A percentile compares a stretch with the other conserved stretches of the same genome.
These are phyloP conservation scores for Dermolepida albohirtum DNA, from an alignment of 2,888 invertebrate species.

Conservation along the genomic window DNA sequence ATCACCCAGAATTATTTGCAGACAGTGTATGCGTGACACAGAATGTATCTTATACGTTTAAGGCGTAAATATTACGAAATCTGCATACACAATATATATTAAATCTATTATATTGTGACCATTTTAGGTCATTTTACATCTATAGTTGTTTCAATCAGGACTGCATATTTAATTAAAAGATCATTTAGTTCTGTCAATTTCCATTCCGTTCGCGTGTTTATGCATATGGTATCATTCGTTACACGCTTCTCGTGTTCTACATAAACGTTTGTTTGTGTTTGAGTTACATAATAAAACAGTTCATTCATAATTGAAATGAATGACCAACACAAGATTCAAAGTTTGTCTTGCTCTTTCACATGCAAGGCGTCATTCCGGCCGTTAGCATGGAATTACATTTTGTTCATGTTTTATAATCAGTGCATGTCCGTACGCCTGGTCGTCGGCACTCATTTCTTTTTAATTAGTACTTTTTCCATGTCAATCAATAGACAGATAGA, in stretches of 20 bases:
- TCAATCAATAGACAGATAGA: constrained; percentile 5
- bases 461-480: constrained; percentile 18
- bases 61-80: too few relatives aligned
- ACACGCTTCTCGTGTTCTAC: constrained; percentile 6
- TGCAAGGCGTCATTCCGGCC: constrained; percentile 26
- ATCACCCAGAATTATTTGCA: too few relatives aligned
- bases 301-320: constrained; percentile 22
- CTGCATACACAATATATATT: too few relatives aligned
- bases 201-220: too few relatives aligned
- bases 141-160: too few relatives aligned
- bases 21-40: too few relatives aligned
- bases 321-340: not conserved
- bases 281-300: constrained; percentile 27
- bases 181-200: too few relatives aligned
- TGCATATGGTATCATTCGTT: constrained; percentile 15
- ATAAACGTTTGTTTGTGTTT: constrained; percentile 18
- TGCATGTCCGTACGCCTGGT: constrained; percentile 23
- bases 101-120: too few relatives aligned
- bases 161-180: too few relatives aligned
- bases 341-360: constrained; percentile 17
- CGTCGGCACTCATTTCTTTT: constrained; percentile 24
- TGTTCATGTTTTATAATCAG: constrained; percentile 32
- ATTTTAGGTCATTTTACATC: too few relatives aligned
- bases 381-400: constrained; percentile 9
- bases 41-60: too few relatives aligned